Percentiles rank a stretch among this genome's conserved stretches.
These are phyloP conservation scores for Oasisia sp. DNA, from an alignment of 2,888 invertebrate species.

Conservation along the genomic window DNA sequence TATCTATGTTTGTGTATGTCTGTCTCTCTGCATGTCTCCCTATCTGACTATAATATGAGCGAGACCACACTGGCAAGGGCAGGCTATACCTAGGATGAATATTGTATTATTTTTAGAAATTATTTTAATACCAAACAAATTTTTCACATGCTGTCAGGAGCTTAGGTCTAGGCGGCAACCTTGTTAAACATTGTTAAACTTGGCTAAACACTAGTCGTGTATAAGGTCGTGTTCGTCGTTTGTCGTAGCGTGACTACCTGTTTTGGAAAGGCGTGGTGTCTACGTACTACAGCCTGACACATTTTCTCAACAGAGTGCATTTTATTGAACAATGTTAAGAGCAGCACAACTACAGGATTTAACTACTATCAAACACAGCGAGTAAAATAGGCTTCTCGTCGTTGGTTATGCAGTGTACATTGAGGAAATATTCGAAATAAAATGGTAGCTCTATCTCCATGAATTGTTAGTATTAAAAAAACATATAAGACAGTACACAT, in stretches of 20 bases:
- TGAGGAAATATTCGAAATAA: neutral
- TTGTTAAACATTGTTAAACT: no score
- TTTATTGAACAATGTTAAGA: neutral
- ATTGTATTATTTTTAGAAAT: no score
- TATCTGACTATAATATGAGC: no score
- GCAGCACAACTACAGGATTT: neutral
- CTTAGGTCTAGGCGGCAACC: no score
- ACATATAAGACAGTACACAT: no score
- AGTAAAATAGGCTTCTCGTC: neutral
- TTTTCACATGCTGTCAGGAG: no score
- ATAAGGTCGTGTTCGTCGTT: neutral
- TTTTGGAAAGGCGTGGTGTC: neutral
- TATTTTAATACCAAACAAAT: no score
- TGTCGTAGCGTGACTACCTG: neutral
- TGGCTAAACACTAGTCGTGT: neutral
- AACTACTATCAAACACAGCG: neutral
- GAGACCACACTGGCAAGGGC: no score
- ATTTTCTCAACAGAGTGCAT: neutral
- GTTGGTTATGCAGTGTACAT: neutral
- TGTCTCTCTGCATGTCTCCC: no score
- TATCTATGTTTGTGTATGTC: no score
- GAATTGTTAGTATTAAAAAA: neutral
- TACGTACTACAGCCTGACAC: neutral
- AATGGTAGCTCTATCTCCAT: neutral
- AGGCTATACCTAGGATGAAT: no score